Evolutionary conservation across 2,113 vertebrate species (phyloP), one percentile per base, ranked within the genome.

Genomic region (Aspidoscelis tigris): DNA sequence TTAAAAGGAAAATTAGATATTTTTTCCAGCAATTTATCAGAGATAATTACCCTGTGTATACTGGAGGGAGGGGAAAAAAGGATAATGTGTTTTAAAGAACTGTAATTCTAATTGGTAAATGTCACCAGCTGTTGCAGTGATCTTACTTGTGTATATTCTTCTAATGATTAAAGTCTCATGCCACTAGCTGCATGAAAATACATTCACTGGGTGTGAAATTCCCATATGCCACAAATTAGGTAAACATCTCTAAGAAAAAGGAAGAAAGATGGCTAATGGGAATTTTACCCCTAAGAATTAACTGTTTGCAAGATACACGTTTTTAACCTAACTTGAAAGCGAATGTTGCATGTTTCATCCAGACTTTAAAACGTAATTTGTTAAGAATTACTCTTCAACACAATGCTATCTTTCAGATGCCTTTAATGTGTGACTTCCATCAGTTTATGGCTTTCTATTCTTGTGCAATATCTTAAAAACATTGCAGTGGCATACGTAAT

Each of bases 101-200:
- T 95, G 89, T 93, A 96, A 95, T 95, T 96, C 95, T 97, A 97
- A 97, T 97, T 97, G 95, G 96, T 95, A 96, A 95, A 95, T 97
- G 95, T 96, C 96, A 96, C 95, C 96, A 97, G 96, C 96, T 97
- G 96, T 94, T 97, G 92, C 95, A 93, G 93, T 94, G 93, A 95
- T 96, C 93, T 95, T 95, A 92, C 94, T 95, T 96, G 93, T 95
- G 94, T 96, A 85, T 95, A 94, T 96, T 96, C 93, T 95, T 94
- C 93, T 96, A 96, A 96, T 96, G 93, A 96, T 96, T 95, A 94
- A 85, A 89, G 91, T 94, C 89, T 95, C 91, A 78, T 95, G 91
- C 95, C 93, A 96, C 94, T 93, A 96, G 94, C 94, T 94, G 90
- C 93, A 96, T 95, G 95, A 96, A 97, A 97, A 97, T 96, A 95